Evolutionary conservation across 1,140 invertebrate genomes (phyloP).

Genomic region (Aphelenchoides fujianensis): DNA sequence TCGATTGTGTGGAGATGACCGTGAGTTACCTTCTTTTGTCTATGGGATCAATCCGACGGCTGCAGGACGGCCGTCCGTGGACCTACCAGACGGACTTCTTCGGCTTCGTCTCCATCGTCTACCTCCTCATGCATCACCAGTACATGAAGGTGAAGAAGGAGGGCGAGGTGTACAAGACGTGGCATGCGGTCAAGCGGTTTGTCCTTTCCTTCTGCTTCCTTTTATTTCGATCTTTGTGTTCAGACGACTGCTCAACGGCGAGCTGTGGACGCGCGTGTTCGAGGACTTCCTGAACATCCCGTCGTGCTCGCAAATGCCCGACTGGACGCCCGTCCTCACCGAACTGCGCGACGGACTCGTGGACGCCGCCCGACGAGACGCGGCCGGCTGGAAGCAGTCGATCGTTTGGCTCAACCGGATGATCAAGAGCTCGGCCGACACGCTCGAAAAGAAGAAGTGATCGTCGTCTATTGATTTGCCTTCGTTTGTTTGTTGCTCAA

Average conservation of each 20-base stretch:
- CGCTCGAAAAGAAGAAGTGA: not conserved
- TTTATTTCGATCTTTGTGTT: too few relatives aligned
- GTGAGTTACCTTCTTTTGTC: too few relatives aligned
- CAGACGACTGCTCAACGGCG: conserved; percentile 9
- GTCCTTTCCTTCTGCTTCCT: too few relatives aligned
- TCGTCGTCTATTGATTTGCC: not conserved
- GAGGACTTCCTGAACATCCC: conserved; percentile 48
- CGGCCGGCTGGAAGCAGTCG: not conserved
- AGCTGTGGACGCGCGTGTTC: conserved; percentile 30
- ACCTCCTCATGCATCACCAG: conserved; percentile 37
- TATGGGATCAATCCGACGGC: too few relatives aligned
- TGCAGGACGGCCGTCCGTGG: conserved; percentile 33
- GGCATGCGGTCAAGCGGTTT: not conserved
- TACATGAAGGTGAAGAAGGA: conserved; percentile 35
- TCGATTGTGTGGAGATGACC: conserved; percentile 48
- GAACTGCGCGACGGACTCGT: not conserved
- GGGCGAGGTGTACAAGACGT: conserved; percentile 27
- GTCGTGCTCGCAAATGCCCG: conserved; percentile 33
- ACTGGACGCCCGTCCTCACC: conserved; percentile 10
- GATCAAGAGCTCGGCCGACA: not conserved
- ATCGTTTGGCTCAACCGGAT: not conserved
- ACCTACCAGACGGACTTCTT: conserved; percentile 48
- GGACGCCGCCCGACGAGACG: not conserved
- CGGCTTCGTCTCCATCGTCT: conserved; percentile 39
- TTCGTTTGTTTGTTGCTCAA: not conserved